phyloP scores from a whole-genome alignment of 2,797 vertebrate species.

The Loris lydekkerianus region DNA sequence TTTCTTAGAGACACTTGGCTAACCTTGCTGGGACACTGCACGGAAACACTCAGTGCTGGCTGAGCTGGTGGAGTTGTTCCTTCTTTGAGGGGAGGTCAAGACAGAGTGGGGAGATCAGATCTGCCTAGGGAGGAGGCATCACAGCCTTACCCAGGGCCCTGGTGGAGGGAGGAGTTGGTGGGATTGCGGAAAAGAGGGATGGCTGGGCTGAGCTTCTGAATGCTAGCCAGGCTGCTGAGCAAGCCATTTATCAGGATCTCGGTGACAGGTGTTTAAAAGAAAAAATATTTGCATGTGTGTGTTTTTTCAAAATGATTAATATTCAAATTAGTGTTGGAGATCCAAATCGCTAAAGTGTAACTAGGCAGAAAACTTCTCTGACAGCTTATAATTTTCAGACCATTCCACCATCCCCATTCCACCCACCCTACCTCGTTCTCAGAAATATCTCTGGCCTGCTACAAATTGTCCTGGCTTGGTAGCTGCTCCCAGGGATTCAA shows the following conservation, averaged over 20 bases:
- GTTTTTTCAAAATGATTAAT: constrained; percentile 79
- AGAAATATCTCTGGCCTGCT: neutral
- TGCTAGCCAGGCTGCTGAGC: neutral
- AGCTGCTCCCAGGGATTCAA: neutral
- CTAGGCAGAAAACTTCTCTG: constrained; percentile 78
- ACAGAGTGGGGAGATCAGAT: neutral
- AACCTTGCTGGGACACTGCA: fast-evolving
- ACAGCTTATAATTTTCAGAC: constrained; percentile 67
- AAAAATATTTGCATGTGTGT: constrained; percentile 66
- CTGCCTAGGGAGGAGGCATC: neutral
- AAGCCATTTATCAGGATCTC: constrained; percentile 67
- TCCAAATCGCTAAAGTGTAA: constrained; percentile 75
- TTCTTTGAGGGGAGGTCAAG: neutral
- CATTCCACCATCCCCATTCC: neutral
- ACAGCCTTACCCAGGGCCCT: no score
- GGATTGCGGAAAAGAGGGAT: neutral
- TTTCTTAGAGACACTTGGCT: neutral
- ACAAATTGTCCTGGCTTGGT: neutral
- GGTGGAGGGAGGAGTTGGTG: neutral
- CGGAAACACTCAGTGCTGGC: fast-evolving
- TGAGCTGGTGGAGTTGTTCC: no score
- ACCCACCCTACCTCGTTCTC: neutral
- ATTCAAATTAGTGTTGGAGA: constrained; percentile 77
- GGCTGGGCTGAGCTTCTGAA: neutral
- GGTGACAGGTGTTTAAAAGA: constrained; percentile 67